Percentiles rank a stretch among this genome's conserved stretches.
Evolutionary conservation across 2,113 vertebrate species (phyloP).

Genomic region (Thamnaconus septentrionalis): DNA sequence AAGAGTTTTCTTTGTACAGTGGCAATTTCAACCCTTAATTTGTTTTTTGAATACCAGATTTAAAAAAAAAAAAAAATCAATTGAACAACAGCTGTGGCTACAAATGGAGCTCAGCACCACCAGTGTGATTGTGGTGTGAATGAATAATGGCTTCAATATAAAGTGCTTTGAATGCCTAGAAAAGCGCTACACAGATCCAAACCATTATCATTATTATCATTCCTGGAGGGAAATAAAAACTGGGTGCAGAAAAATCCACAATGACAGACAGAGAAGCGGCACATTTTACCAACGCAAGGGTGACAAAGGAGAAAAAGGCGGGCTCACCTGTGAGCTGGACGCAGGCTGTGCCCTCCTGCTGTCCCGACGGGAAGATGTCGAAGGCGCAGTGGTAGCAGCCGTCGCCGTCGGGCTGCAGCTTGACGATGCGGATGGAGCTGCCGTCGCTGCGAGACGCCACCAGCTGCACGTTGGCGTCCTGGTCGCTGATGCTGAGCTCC

Average conservation of each 20-base stretch:
- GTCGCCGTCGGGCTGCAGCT: slow-evolving; percentile 35
- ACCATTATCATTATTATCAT: background rate
- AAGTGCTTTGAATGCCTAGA: too few relatives aligned
- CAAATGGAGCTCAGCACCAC: too few relatives aligned
- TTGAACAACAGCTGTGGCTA: too few relatives aligned
- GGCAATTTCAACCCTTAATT: too few relatives aligned
- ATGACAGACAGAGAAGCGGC: background rate
- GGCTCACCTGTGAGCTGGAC: slow-evolving; percentile 63
- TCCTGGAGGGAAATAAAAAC: too few relatives aligned
- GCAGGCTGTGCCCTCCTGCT: slow-evolving; percentile 61
- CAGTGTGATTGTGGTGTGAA: too few relatives aligned
- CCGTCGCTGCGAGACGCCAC: slow-evolving; percentile 9
- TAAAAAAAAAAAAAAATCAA: slow-evolving; percentile 16
- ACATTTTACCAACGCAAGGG: too few relatives aligned
- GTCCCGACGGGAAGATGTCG: slow-evolving; percentile 65
- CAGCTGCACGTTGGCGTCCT: slow-evolving; percentile 46
- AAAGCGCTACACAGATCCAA: too few relatives aligned
- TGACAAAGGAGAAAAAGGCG: background rate
- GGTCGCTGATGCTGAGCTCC: slow-evolving; percentile 17
- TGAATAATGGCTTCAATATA: too few relatives aligned
- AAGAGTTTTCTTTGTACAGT: too few relatives aligned
- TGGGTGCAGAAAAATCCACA: background rate
- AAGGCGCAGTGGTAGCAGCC: slow-evolving; percentile 78
- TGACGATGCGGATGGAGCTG: slow-evolving; percentile 68
- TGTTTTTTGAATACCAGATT: background rate